A percentile compares a stretch with the other conserved stretches of the same genome.
These are phyloP conservation scores for Notarius quadriscutis DNA, from an alignment of 2,113 vertebrate genomes.

Conservation along the genomic window DNA sequence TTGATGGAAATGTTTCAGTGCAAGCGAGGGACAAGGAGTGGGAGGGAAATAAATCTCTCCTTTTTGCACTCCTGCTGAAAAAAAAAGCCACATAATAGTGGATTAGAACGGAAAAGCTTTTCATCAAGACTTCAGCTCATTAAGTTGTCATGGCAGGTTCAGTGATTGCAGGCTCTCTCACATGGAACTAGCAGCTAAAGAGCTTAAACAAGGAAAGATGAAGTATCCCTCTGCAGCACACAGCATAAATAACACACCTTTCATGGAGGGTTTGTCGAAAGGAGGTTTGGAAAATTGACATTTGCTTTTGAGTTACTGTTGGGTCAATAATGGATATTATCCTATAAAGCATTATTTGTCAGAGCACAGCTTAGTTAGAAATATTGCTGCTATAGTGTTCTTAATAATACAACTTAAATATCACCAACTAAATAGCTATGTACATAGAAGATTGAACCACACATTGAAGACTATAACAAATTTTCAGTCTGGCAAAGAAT, in stretches of 20 bases:
- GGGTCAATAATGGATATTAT: background rate
- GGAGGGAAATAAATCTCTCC: constrained; percentile 47
- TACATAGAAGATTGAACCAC: background rate
- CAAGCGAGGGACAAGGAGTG: constrained; percentile 41
- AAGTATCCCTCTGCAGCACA: constrained; percentile 17
- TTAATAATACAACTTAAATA: background rate
- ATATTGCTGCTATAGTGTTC: background rate
- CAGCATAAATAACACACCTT: background rate
- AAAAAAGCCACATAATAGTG: constrained; percentile 50
- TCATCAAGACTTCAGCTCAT: constrained; percentile 50
- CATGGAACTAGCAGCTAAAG: constrained; percentile 31
- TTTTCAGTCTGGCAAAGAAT: background rate
- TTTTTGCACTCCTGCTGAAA: constrained; percentile 18
- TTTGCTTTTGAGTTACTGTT: background rate
- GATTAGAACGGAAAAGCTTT: constrained; percentile 51
- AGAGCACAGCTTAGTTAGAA: background rate
- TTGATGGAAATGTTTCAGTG: constrained; percentile 52
- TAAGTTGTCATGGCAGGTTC: constrained; percentile 49
- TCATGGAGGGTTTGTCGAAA: background rate
- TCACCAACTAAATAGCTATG: background rate
- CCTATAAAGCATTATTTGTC: background rate
- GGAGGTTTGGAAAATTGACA: constrained; percentile 2
- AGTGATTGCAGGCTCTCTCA: constrained; percentile 24
- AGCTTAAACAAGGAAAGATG: constrained; percentile 24
- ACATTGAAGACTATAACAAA: no score